A percentile compares a stretch with the other conserved stretches of the same genome.
Evolutionary conservation across 2,797 vertebrate genomes (phyloP).

Genomic region (Nyctalus aviator): DNA sequence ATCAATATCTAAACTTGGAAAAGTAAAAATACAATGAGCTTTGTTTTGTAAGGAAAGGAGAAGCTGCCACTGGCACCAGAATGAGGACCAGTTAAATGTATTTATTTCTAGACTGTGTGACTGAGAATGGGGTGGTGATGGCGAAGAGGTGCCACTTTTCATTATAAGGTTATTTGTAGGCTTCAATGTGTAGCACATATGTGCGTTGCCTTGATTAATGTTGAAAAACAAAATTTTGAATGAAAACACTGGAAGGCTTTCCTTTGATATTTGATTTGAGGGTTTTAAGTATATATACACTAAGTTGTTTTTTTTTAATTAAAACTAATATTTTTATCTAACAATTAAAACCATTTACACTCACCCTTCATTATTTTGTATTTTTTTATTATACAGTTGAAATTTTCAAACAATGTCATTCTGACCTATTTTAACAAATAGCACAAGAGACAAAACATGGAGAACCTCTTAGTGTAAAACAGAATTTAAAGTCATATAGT

Average conservation of each 20-base stretch:
- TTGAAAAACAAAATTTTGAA: conserved; percentile 2
- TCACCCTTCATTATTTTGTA: background rate
- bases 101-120: background rate
- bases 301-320: background rate
- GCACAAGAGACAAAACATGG: background rate
- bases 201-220: background rate
- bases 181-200: background rate
- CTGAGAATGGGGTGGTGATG: background rate
- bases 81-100: background rate
- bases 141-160: background rate
- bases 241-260: background rate
- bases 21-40: background rate
- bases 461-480: background rate
- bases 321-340: background rate
- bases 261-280: background rate
- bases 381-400: background rate
- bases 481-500: background rate
- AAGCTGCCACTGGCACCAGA: background rate
- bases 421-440: background rate
- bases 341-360: conserved; percentile 30
- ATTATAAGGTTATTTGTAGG: background rate
- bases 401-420: background rate
- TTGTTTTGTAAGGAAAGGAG: background rate
- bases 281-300: background rate
- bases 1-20: background rate